phyloP scores from a whole-genome alignment of 2,888 invertebrate genomes.

The Halictus ligatus region DNA sequence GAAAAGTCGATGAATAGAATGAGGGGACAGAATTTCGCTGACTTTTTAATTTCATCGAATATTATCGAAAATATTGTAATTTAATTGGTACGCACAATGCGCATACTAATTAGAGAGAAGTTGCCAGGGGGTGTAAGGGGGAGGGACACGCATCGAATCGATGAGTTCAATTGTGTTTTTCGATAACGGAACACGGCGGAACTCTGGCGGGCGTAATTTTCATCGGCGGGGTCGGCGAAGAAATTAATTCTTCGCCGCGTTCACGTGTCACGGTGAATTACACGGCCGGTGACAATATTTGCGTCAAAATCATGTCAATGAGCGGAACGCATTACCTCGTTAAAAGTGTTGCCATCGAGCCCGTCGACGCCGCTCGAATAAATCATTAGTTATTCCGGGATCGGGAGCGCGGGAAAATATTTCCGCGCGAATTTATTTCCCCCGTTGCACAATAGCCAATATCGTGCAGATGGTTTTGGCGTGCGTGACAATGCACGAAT shows the following conservation, averaged over 20 bases:
- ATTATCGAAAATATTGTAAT: not conserved
- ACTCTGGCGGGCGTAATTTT: not conserved
- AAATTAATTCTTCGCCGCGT: slow-evolving; percentile 24
- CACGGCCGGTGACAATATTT: slow-evolving; percentile 30
- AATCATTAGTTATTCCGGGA: slow-evolving; percentile 33
- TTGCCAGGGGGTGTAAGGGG: not conserved
- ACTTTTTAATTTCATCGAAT: not conserved
- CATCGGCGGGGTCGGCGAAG: not conserved
- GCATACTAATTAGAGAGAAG: not conserved
- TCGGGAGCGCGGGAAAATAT: slow-evolving; percentile 20
- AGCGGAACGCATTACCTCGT: slow-evolving; percentile 19
- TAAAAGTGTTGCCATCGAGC: slow-evolving; percentile 33
- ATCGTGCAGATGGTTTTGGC: slow-evolving; percentile 41
- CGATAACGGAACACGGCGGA: not conserved
- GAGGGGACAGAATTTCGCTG: too few species aligned
- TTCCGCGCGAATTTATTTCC: slow-evolving; percentile 44
- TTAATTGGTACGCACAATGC: not conserved
- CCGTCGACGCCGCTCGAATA: slow-evolving; percentile 22
- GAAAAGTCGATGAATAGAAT: not conserved
- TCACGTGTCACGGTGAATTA: slow-evolving; percentile 18
- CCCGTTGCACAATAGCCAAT: slow-evolving; percentile 21
- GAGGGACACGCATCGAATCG: not conserved
- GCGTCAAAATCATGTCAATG: slow-evolving; percentile 26
- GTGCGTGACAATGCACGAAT: slow-evolving; percentile 42
- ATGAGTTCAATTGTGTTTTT: not conserved